Base-by-base conservation (phyloP, 2,888 invertebrate genomes). In the Drosophila vallismaia region DNA sequence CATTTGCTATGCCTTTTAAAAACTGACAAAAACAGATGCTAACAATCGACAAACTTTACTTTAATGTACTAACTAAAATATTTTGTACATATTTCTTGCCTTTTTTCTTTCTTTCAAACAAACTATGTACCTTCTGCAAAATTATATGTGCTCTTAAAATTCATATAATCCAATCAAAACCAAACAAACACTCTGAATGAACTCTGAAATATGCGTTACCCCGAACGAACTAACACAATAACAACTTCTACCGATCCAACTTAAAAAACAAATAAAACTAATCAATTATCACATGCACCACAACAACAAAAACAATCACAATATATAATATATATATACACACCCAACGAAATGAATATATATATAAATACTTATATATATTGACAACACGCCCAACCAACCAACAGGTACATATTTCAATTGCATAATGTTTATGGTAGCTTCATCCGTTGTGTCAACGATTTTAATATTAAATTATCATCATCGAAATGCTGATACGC, bases 361-460 rank as follows among this genome's bases (percentile, higher is more conserved):
- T 54, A 64, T 55, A 36, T 48, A 46, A 53, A 54, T 38, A 62
- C 64, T 60, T 73, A 86, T 88, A 76, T 81, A 74, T 77, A 88
- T 85, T 85, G 87, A 85, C 76, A 81, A 90, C 89, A 90, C 90
- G 90, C 90, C 90, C 90, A 90, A 90, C 90, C 90, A 90, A 90
- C 90, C 90, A 90, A 93, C 91, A 95, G 97, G 96, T 92, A 98
- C 98, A 87, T 98, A 98, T 94, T 99, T 99, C 94, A 98, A 98
- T 94, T 98, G 98, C 94, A 98, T 98, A 93, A 99, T 99, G 99
- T 97, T 99, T 93, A 98, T 99, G 98, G 98, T 98, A 93, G 98
- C 98, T 89, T 97, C 98, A 90, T 98, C 98, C 82, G 98, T 99
- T 92, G 97, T 98, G 91, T 98, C 98, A 92, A 99, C 98, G 79